Percentiles rank a stretch among this genome's conserved stretches.
These are phyloP conservation scores for Ovibos moschatus DNA, from an alignment of 2,113 vertebrate genomes.

Conservation along the genomic window DNA sequence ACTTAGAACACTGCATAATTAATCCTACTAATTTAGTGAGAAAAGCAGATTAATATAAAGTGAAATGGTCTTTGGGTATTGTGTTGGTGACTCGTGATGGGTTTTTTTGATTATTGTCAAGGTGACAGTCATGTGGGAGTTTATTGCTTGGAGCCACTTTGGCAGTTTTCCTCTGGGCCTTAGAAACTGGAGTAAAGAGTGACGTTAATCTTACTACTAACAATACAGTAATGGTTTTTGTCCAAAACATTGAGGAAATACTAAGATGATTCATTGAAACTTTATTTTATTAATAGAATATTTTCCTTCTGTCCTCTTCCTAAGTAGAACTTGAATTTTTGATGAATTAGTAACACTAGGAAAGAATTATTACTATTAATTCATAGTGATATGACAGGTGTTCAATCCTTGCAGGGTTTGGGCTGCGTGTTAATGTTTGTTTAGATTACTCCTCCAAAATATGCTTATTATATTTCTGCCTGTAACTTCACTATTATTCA, in stretches of 20 bases:
- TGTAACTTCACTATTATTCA: not conserved
- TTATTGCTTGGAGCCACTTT: not conserved
- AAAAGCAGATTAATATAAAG: not conserved
- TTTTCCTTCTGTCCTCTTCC: not conserved
- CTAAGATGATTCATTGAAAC: not conserved
- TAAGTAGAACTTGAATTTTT: constrained; percentile 9
- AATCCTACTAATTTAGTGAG: not conserved
- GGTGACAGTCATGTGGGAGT: not conserved
- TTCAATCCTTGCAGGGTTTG: not conserved
- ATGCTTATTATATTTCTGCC: not conserved
- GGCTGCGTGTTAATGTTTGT: not conserved
- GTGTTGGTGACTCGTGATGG: not conserved
- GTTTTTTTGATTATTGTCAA: not conserved
- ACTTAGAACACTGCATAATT: not conserved
- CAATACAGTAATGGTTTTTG: not conserved
- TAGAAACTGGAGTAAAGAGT: not conserved
- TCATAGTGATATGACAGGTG: not conserved
- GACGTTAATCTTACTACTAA: not conserved
- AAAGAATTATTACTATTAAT: not conserved
- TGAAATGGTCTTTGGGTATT: not conserved
- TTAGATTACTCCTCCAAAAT: not conserved
- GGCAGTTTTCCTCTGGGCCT: not conserved
- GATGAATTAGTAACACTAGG: not conserved
- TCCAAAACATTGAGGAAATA: not conserved
- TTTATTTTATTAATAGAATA: not conserved